Base-by-base conservation (phyloP, 2,113 vertebrate genomes). In the Mohoua ochrocephala region DNA sequence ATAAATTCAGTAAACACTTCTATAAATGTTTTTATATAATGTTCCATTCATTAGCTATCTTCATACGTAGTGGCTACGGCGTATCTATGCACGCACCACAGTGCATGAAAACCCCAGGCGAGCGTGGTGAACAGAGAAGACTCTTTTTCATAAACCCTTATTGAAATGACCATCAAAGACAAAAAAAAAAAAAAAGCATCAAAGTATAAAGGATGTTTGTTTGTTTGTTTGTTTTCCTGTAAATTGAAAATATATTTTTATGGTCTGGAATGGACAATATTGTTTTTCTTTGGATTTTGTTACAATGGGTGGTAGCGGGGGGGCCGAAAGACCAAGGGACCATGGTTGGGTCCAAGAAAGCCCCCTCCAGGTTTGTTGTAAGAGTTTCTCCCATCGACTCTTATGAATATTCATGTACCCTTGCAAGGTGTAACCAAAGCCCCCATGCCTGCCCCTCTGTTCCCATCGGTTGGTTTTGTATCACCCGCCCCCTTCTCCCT, bases 11-110 rank as follows among this genome's bases (percentile, higher is more conserved):
- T 27, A 65, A 53, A 49, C 30, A 18, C n/a, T 67, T 39, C 49
- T 65, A 54, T 33, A 31, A 52, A 33, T 39, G 33, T 77, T 69
- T 39, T 44, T 69, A 6, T 60, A 4, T 16, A 10, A n/a, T 28
- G 28, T 86, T 73, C 26, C 10, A 28, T 10, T 80, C 1, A 0
- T 45, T 70, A 86, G 9, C 13, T 67, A 2, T n/a, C 52, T 65
- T 79, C 20, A 30, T 65, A 11, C 4, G 2, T 23, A 14, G 9
- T 44, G 37, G 37, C 11, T 75, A 27, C 23, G 28, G 41, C 0
- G 0, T 45, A 49, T 39, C 50, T 50, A 3, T n/a, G 33, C 2
- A 35, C 0, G 7, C 6, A 52, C 30, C 8, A 13, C 26, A 26
- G 4, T 12, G 10, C 18, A 24, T 10, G 21, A 82, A 90, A 86